Base-by-base conservation (phyloP, 2,888 invertebrate genomes). In the Galeruca laticollis region DNA sequence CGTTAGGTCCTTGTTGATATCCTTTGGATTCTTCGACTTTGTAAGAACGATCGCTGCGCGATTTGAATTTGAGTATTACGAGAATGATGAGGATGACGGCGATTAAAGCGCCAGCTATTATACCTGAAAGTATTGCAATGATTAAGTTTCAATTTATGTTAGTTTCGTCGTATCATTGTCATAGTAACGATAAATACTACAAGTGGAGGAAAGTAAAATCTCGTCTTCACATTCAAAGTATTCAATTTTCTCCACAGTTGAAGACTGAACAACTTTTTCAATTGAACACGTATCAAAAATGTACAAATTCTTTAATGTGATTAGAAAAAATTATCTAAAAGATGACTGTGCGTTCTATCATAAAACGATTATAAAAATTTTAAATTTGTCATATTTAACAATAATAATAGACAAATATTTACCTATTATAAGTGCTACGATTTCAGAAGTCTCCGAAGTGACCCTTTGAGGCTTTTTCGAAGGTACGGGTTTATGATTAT, bases 51-150 rank as follows among this genome's bases (percentile, higher is more conserved):
- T 96, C 96, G 62, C 94, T 92, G 73, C 95, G 91, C 79, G 92
- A 93, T 82, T 93, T 91, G 85, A 96, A 94, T 87, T 96, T 95
- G 79, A 97, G 90, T 79, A 98, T 94, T 70, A 97, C 89, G 71
- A 98, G 90, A 66, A 97, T 94, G 74, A 98, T 92, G 74, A 98
- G 89, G 64, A 98, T 94, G 75, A 97, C 93, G 37, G 95, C 95
- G 82, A 98, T 97, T 73, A 96, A 87, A 47, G 95, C 94, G 56
- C 95, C 96, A 2, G 96, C 96, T 70, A 96, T 95, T 77, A 98
- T 95, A 75, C 94, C 70, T 70, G 35, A 0, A 60, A 68, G 13
- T 10, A 49, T 21, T 10, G 20, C 2, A n/a, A 18, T n/a, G n/a
- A n/a, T n/a, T n/a, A 61, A 43, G 9, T 15, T n/a, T 43, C 20